phyloP scores from a whole-genome alignment of 2,113 vertebrate genomes.

The Aleadryas rufinucha region DNA sequence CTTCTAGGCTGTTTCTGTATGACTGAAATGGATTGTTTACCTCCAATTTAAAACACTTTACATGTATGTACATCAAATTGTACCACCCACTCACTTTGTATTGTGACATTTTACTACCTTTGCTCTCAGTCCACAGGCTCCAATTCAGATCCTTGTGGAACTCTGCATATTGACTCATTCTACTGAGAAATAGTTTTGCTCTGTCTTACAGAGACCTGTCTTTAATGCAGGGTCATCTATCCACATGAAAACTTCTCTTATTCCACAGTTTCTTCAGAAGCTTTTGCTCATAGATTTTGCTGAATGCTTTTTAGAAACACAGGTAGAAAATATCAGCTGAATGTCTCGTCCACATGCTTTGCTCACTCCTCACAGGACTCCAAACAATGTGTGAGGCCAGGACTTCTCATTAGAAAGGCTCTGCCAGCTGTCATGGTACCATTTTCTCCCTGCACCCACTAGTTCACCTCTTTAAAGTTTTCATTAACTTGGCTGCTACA shows the following conservation, averaged over 20 bases:
- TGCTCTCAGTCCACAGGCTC: not conserved
- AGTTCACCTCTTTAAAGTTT: not conserved
- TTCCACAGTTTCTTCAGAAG: not conserved
- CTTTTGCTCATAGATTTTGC: not conserved
- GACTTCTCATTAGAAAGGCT: not conserved
- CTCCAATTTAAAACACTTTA: not conserved
- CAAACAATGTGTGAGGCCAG: rapidly evolving
- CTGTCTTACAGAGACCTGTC: not conserved
- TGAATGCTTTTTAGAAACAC: not conserved
- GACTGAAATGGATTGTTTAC: not conserved
- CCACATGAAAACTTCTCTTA: not conserved
- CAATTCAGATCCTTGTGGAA: not conserved
- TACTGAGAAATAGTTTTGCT: not conserved
- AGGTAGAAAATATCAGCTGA: not conserved
- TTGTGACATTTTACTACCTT: not conserved
- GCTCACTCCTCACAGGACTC: not conserved
- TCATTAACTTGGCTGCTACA: not conserved
- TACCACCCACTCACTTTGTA: not conserved
- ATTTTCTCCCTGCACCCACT: not conserved
- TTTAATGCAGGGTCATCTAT: not conserved
- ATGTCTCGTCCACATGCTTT: not conserved
- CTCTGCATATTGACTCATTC: not conserved
- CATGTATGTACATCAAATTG: not conserved
- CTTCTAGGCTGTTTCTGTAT: not conserved
- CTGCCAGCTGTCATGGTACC: not conserved